phyloP scores from a whole-genome alignment of 2,113 vertebrate genomes.

The Sceloporus tristichus region DNA sequence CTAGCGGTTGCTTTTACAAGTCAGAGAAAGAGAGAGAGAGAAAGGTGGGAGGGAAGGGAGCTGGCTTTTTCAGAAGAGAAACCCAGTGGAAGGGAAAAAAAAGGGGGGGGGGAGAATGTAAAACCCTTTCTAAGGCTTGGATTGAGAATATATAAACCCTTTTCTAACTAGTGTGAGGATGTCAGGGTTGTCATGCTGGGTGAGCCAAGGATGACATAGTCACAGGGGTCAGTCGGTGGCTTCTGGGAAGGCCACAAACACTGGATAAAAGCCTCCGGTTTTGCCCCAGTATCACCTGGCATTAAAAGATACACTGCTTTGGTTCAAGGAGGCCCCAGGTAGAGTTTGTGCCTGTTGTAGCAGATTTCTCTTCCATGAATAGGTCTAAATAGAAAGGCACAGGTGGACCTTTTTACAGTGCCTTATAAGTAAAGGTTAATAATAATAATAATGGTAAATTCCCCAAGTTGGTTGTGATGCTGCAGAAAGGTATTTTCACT shows the following conservation, averaged over 20 bases:
- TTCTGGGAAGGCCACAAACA: not conserved
- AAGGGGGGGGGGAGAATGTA: too few species aligned
- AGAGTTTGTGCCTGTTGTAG: not conserved
- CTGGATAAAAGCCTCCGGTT: too few species aligned
- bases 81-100: too few species aligned
- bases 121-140: not conserved
- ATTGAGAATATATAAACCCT: not conserved
- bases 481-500: too few species aligned
- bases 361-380: not conserved
- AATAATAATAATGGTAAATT: not conserved
- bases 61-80: not conserved
- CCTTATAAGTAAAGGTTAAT: too few species aligned
- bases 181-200: too few species aligned
- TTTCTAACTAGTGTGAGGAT: not conserved
- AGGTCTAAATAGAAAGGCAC: not conserved
- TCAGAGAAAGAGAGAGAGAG: not conserved
- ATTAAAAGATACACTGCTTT: not conserved
- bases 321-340: too few species aligned
- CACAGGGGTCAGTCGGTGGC: not conserved
- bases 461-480: too few species aligned
- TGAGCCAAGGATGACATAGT: not conserved
- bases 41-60: not conserved
- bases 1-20: constrained; percentile 24
- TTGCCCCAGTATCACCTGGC: not conserved
- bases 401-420: not conserved